Base-by-base conservation (phyloP, 35 echinoderm and acorn worm genomes). In the Lytechinus pictus region DNA sequence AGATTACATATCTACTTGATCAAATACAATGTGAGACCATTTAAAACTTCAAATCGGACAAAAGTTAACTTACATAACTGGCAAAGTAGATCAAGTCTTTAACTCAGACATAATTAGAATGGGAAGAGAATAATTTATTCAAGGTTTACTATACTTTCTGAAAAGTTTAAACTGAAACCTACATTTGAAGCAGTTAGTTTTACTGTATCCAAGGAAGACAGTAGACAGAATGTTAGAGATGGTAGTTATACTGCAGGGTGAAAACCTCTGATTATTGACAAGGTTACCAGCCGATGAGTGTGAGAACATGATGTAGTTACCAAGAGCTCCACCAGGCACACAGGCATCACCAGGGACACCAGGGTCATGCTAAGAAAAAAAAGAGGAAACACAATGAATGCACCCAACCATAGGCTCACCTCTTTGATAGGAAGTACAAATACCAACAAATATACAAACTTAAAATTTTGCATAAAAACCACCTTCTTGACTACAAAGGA, bases 261-360 rank as follows among this genome's bases (percentile, higher is more conserved):
- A 99, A 51, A 99, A 99, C 19, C 96, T 89, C 44, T 97, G 92
- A 91, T 99, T 99, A 87, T 99, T 99, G 6, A 71, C 21, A 52
- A 87, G 89, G 24, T 93, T 94, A 27, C 96, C 98, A 57, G 95
- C 55, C 9, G 98, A 97, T 1, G 98, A 96, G 54, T 97, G 94
- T 5, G 98, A 96, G 96, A 96, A 99, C 98, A 99, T 99, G n/a
- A 99, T 54, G 92, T 94, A 99, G 92, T 99, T 98, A 58, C 98
- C 98, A 1, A 61, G 19, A n/a, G 9, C 21, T 57, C 95, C 96
- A 24, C 97, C 97, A 16, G 98, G 98, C 10, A 94, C n/a, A 94
- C 98, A 99, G 0, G 86, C 3, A 9, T 86, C 52, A 9, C 55
- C 52, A 29, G 54, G 86, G 24, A 27, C 53, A 44, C 33, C 33